phyloP scores from a whole-genome alignment of 2,888 invertebrate species.

The Nemotelus pantherinus region DNA sequence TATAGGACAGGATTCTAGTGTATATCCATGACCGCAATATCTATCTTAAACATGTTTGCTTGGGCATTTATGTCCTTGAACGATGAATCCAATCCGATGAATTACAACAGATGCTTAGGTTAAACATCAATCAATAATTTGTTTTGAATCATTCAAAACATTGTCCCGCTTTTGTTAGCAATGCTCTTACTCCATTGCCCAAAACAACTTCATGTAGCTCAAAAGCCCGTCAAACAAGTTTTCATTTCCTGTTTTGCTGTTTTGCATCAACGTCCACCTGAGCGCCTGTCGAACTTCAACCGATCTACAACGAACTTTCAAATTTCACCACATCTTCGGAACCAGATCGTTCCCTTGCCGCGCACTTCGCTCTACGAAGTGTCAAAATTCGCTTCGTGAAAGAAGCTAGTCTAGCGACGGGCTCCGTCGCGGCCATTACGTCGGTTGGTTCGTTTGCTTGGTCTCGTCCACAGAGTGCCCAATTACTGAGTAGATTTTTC shows the following conservation, averaged over 20 bases:
- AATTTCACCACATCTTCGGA: neutral
- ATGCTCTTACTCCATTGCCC: neutral
- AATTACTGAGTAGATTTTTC: slow-evolving; percentile 5
- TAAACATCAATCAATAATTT: no score
- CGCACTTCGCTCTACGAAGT: slow-evolving; percentile 11
- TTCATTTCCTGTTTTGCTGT: neutral
- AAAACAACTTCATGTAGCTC: neutral
- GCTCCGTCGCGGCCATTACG: slow-evolving; percentile 52
- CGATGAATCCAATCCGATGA: no score
- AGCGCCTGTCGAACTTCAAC: neutral
- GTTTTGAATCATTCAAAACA: neutral
- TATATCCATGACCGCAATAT: no score
- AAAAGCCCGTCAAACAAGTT: slow-evolving; percentile 3
- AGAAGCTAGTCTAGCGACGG: slow-evolving; percentile 51
- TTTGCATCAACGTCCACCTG: neutral
- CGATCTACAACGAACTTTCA: neutral
- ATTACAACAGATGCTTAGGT: no score
- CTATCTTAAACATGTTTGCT: no score
- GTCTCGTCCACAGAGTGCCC: slow-evolving; percentile 17
- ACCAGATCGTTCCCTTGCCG: no score
- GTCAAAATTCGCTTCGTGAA: slow-evolving; percentile 9
- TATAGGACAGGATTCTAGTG: no score
- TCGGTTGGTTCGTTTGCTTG: slow-evolving; percentile 43
- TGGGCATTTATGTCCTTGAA: no score
- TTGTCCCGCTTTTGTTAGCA: neutral